Base-by-base conservation (phyloP, 2,888 invertebrate species). In the Ceratothoa steindachneri region DNA sequence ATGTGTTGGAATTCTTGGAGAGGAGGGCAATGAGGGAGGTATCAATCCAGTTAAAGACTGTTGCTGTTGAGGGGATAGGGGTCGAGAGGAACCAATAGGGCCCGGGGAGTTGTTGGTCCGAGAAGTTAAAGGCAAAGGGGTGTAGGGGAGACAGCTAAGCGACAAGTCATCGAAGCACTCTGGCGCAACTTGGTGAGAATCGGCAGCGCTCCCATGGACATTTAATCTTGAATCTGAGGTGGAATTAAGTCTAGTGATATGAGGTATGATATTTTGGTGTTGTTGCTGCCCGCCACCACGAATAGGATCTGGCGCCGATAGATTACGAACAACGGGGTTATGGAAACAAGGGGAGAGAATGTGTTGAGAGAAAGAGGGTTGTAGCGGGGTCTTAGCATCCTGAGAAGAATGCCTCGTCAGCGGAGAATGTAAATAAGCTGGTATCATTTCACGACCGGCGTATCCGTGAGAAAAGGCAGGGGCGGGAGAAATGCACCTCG, bases 141-240 rank as follows among this genome's bases (percentile, higher is more conserved):
- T 83, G 74, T 84, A 84, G 2, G 83, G 84, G 84, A 82, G 3
- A 84, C 84, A 67, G 64, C 72, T 66, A 29, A 73, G 67, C 2
- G 69, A 60, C 52, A 52, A 64, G 22, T 73, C 77, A 30, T 81
- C 81, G 72, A 75, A 81, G 24, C 77, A 74, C 51, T 81, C 80
- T 1, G 73, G 65, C 28, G 73, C 67, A 15, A 73, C 55, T n/a
- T 71, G 65, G 73, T 64, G 80, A 70, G 53, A 80, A 71, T 55
- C 80, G 60, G 31, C 80, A 51, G 66, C 85, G 82, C 86, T 85
- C 31, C 82, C 82, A 70, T 81, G 82, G 15, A 87, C 83, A 82
- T 88, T 89, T 74, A 90, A 84, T 81, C 90, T 89, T 2, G 90
- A 88, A 81, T 90, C 90, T 0, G 90, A 90, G 72, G 88, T 87